Evolutionary conservation across 1,140 invertebrate genomes (phyloP).

Genomic region (Eurosta solidaginis): DNA sequence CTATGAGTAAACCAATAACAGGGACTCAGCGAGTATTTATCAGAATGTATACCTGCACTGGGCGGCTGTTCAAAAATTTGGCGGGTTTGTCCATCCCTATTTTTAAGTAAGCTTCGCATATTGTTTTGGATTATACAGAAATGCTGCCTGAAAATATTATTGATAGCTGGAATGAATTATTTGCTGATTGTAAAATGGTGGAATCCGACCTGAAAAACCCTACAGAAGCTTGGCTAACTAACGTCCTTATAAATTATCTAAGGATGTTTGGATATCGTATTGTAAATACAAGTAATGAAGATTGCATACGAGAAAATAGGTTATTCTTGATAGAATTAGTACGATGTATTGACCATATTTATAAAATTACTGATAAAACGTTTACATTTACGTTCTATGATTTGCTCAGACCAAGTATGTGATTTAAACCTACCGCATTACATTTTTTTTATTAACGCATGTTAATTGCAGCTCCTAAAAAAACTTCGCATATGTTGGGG

Average conservation of each 20-base stretch:
- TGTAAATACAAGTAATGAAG: not conserved
- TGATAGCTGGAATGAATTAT: conserved; percentile 10
- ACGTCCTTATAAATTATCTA: not conserved
- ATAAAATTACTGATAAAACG: conserved; percentile 3
- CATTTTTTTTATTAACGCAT: not conserved
- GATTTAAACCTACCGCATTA: not conserved
- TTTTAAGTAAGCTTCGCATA: too few relatives aligned
- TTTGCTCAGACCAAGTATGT: not conserved
- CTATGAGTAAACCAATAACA: too few relatives aligned
- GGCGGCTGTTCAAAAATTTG: too few relatives aligned
- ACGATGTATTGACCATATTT: not conserved
- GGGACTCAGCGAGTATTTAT: too few relatives aligned
- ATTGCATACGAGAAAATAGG: not conserved
- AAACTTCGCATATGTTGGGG: conserved; percentile 4
- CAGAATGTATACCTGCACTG: too few relatives aligned
- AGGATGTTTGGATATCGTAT: conserved; percentile 2
- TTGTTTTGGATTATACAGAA: too few relatives aligned
- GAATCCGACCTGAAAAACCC: not conserved
- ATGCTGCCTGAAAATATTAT: not conserved
- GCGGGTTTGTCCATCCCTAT: too few relatives aligned
- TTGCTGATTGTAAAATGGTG: not conserved
- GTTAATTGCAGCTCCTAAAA: not conserved
- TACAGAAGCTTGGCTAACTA: not conserved
- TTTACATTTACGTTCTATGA: conserved; percentile 5
- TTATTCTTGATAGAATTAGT: conserved; percentile 1